Evolutionary conservation across 2,888 invertebrate genomes (phyloP).

Genomic region (Furcula furcula): DNA sequence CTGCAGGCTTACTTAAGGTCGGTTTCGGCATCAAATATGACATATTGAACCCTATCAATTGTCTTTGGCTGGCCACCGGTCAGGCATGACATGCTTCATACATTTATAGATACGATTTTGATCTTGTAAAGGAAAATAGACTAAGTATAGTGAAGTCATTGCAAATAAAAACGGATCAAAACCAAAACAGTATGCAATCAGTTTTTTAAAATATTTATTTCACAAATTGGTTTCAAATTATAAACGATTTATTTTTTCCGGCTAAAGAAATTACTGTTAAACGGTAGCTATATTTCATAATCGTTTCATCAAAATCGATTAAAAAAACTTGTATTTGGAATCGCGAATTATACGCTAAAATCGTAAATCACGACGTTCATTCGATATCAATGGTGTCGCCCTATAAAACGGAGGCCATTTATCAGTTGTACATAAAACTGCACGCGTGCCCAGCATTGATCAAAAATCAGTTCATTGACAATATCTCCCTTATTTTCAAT

Average conservation of each 20-base stretch:
- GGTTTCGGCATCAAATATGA: no score
- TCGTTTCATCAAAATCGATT: slow-evolving; percentile 45
- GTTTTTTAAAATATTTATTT: neutral
- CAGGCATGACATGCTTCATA: no score
- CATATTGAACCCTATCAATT: no score
- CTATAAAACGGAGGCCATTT: slow-evolving; percentile 65
- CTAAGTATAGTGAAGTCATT: no score
- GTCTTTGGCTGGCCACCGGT: no score
- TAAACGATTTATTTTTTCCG: slow-evolving; percentile 18
- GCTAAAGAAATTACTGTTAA: slow-evolving; percentile 15
- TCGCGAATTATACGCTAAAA: slow-evolving; percentile 55
- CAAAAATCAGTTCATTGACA: slow-evolving; percentile 65
- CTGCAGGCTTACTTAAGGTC: no score
- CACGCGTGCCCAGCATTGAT: slow-evolving; percentile 62
- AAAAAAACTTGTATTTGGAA: slow-evolving; percentile 50
- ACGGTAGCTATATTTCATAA: slow-evolving; percentile 43
- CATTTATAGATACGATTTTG: no score
- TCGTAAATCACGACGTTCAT: slow-evolving; percentile 67
- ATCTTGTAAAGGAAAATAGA: no score
- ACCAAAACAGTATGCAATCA: neutral
- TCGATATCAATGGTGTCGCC: slow-evolving; percentile 62
- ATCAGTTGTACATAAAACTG: slow-evolving; percentile 64
- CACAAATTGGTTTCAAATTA: slow-evolving; percentile 19
- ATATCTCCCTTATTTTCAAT: slow-evolving; percentile 57
- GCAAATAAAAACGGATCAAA: no score